phyloP scores from a whole-genome alignment of 1,140 invertebrate genomes.

The Lucilia sericata region DNA sequence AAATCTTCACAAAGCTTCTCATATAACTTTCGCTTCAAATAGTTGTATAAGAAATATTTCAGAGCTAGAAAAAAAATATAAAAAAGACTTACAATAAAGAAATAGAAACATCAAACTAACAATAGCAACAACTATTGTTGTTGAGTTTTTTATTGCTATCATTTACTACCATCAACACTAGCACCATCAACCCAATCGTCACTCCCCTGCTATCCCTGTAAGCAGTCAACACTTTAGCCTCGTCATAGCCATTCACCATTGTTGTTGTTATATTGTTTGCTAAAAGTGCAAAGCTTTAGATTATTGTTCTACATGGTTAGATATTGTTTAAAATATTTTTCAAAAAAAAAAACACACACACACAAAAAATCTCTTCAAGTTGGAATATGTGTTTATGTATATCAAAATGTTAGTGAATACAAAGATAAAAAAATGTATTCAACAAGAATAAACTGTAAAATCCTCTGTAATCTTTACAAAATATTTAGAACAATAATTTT shows the following conservation, averaged over 20 bases:
- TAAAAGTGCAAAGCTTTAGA: slow-evolving; percentile 42
- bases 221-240: too few species aligned
- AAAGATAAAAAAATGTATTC: neutral
- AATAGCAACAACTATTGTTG: slow-evolving; percentile 37
- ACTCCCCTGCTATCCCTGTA: too few species aligned
- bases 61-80: neutral
- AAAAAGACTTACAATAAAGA: neutral
- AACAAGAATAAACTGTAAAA: slow-evolving; percentile 1
- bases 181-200: neutral
- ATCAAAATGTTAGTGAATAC: neutral
- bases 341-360: neutral
- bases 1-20: too few species aligned
- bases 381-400: neutral
- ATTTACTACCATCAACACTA: slow-evolving; percentile 30
- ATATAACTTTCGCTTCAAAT: neutral
- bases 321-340: slow-evolving; percentile 38
- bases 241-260: neutral
- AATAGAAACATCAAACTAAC: slow-evolving; percentile 30
- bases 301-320: slow-evolving; percentile 40
- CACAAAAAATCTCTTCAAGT: neutral
- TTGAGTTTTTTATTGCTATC: slow-evolving; percentile 42
- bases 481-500: slow-evolving; percentile 28
- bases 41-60: neutral
- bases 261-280: neutral
- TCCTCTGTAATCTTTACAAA: neutral